Evolutionary conservation across 2,797 vertebrate species (phyloP).

Genomic region (Hirundo rustica): DNA sequence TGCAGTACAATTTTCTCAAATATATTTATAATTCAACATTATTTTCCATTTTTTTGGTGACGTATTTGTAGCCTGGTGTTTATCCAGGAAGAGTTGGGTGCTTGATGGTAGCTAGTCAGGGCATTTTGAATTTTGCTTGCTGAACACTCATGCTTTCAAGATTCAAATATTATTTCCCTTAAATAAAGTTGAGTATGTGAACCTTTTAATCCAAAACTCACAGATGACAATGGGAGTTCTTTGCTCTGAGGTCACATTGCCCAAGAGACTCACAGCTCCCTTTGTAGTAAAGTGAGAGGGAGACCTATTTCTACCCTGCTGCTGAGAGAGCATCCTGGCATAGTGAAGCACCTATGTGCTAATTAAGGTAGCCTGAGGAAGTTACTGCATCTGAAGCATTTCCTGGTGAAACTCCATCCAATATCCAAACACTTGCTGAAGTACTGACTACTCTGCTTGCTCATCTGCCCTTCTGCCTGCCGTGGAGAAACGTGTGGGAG

Average conservation of each 20-base stretch:
- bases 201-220: neutral
- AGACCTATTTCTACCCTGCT: neutral
- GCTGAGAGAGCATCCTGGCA: neutral
- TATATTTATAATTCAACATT: slow-evolving; percentile 33
- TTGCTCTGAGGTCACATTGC: neutral
- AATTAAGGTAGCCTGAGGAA: neutral
- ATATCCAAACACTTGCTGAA: neutral
- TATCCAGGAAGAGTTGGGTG: neutral
- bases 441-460: neutral
- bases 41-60: slow-evolving; percentile 28
- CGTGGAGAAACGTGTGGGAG: neutral
- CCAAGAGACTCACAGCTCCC: neutral
- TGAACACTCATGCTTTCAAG: neutral
- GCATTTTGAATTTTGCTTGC: neutral
- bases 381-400: neutral
- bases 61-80: neutral
- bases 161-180: neutral
- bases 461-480: slow-evolving; percentile 2
- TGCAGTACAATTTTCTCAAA: slow-evolving; percentile 5
- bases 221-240: neutral
- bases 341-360: neutral
- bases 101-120: neutral
- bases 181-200: neutral
- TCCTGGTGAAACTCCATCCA: neutral
- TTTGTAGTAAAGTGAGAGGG: neutral